A percentile compares a stretch with the other conserved stretches of the same genome.
Conservation (phyloP, 2,888 invertebrate genomes). For the Stegana nigrithorax region DNA sequence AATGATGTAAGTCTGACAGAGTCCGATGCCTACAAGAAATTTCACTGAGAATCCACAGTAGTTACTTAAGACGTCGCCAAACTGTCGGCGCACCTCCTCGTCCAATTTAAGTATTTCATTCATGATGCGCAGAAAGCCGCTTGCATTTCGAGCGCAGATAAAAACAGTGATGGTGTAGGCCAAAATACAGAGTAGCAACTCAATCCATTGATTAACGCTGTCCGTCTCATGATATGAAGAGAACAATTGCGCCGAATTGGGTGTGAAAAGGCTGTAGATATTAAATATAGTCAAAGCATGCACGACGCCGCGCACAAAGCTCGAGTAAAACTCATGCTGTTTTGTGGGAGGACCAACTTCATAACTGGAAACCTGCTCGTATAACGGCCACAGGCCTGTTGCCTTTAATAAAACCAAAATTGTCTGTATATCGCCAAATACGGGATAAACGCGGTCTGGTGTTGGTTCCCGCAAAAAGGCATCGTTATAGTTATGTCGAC, state of each 20-base stretch:
- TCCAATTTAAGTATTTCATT: constrained; percentile 61
- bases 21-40: constrained; percentile 47
- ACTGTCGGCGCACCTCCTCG: constrained; percentile 54
- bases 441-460: constrained; percentile 26
- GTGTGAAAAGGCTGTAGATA: constrained; percentile 52
- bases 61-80: constrained; percentile 44
- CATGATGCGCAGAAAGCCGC: constrained; percentile 53
- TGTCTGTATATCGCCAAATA: constrained; percentile 53
- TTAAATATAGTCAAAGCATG: constrained; percentile 55
- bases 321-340: constrained; percentile 52
- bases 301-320: constrained; percentile 50
- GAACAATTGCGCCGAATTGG: constrained; percentile 45
- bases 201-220: constrained; percentile 63
- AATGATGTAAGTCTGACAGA: constrained; percentile 55
- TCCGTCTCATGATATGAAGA: constrained; percentile 55
- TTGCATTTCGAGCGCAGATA: constrained; percentile 53
- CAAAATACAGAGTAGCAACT: constrained; percentile 55
- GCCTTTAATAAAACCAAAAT: constrained; percentile 55
- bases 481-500: constrained; percentile 32
- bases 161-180: constrained; percentile 56
- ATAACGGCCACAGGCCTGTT: constrained; percentile 59
- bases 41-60: constrained; percentile 51
- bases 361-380: constrained; percentile 48
- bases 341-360: constrained; percentile 57
- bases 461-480: constrained; percentile 37